A percentile compares a stretch with the other conserved stretches of the same genome.
Conservation (phyloP, 2,113 vertebrate species). For the Rhinoptilus africanus region DNA sequence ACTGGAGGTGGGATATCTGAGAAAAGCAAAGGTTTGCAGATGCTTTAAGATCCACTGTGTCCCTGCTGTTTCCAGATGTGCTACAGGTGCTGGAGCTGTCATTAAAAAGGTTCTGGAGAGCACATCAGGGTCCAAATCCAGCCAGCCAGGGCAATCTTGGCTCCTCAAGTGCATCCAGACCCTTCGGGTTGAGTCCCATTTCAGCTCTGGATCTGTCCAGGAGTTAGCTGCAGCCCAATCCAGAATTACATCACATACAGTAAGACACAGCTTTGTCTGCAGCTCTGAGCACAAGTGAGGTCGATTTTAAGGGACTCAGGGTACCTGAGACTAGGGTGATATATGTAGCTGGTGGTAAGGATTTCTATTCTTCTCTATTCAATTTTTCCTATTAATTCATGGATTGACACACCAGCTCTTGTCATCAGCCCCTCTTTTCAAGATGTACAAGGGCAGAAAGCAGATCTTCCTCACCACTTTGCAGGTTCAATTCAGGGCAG, state of each 20-base stretch:
- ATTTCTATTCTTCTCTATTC: background rate
- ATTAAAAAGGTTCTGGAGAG: background rate
- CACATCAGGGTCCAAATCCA: background rate
- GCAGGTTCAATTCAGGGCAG: background rate
- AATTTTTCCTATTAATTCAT: background rate
- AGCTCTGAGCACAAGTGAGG: background rate
- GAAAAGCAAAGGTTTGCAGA: background rate
- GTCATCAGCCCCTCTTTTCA: background rate
- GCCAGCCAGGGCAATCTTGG: accelerated
- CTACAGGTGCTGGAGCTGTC: background rate
- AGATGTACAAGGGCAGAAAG: background rate
- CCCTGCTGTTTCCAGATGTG: background rate
- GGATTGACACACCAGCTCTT: background rate
- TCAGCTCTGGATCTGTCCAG: background rate
- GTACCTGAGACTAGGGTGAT: background rate
- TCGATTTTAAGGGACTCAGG: background rate
- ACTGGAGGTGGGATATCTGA: background rate
- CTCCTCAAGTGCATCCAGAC: background rate
- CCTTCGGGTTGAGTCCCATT: background rate
- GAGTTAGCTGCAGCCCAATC: background rate
- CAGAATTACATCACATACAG: background rate
- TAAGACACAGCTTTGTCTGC: background rate
- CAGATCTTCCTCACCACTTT: background rate
- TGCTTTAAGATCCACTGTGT: background rate
- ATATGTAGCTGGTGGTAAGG: background rate